Evolutionary conservation across 2,888 invertebrate species (phyloP).

Genomic region (Busseola fusca): DNA sequence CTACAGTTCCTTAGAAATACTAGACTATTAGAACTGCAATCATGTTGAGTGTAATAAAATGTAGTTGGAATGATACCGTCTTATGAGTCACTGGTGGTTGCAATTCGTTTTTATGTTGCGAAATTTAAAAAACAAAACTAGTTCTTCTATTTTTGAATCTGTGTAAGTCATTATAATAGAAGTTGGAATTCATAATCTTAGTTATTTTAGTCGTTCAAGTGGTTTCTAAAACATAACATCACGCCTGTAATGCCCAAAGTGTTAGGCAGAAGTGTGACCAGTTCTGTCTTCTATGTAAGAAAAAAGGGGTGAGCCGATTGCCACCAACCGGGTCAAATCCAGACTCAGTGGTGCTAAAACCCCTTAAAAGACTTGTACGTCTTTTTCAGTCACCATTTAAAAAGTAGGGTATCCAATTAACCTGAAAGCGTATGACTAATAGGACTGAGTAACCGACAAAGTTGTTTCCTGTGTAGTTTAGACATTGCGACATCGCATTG

Average conservation of each 20-base stretch:
- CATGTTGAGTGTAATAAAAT: slow-evolving; percentile 11
- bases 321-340: no score
- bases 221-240: not conserved
- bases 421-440: slow-evolving; percentile 71
- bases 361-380: not conserved
- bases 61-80: slow-evolving; percentile 8
- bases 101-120: not conserved
- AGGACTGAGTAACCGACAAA: slow-evolving; percentile 67
- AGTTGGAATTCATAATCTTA: not conserved
- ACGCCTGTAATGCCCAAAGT: not conserved
- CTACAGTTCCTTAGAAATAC: slow-evolving; percentile 48
- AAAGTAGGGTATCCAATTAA: slow-evolving; percentile 72
- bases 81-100: slow-evolving; percentile 1
- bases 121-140: not conserved
- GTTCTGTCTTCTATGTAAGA: not conserved
- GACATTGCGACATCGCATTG: slow-evolving; percentile 28
- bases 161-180: not conserved
- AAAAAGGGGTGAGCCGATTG: not conserved
- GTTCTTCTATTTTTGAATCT: no score
- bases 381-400: slow-evolving; percentile 37
- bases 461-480: slow-evolving; percentile 72
- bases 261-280: not conserved
- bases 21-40: slow-evolving; percentile 35
- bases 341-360: not conserved
- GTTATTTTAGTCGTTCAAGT: not conserved